Base-by-base conservation (phyloP, 2,113 vertebrate species). In the Sturnira hondurensis region DNA sequence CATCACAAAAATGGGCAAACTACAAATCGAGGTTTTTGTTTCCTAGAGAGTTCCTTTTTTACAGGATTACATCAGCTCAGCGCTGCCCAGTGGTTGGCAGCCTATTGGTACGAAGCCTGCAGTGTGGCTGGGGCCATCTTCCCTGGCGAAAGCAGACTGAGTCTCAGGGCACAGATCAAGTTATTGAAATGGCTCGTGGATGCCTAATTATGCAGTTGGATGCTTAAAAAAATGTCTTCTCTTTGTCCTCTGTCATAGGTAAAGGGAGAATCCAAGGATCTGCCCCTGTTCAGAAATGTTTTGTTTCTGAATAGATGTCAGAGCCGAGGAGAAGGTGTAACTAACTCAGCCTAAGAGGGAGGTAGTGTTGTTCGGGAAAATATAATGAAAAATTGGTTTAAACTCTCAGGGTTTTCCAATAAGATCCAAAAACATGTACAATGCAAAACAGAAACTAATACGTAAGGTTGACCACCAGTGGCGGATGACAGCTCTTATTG, bases 391-490 rank as follows among this genome's bases (percentile, higher is more conserved):
- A 83, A 80, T 19, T 71, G 28, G 2, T 5, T 5, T 73, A 91
- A 36, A 41, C 3, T 28, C 22, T 24, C 16, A 52, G 38, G 26
- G 28, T 89, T 96, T 93, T 43, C 63, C n/a, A 89, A 89, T 83
- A 52, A 54, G 6, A 74, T 71, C 1, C 65, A 61, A 41, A 89
- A 89, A 86, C 5, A 58, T 28, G 20, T 89, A 24, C 4, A 89
- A 0, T 95, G 33, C 54, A 91, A 83, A 96, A 38, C 3, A 93
- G 78, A 90, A 93, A 77, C 63, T 86, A 83, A 61, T 93, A 93
- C 86, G 52, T 54, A 77, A 41, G 2, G 10, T 54, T 83, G 63
- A 38, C 26, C 91, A 43, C 16, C 15, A 77, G 2, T 38, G 68
- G 38, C 89, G 36, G 36, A 73, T 86, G 76, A 77, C 22, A 93